These are phyloP conservation scores for Heteropelma amictum DNA, from an alignment of 2,888 invertebrate species.

Conservation along the genomic window DNA sequence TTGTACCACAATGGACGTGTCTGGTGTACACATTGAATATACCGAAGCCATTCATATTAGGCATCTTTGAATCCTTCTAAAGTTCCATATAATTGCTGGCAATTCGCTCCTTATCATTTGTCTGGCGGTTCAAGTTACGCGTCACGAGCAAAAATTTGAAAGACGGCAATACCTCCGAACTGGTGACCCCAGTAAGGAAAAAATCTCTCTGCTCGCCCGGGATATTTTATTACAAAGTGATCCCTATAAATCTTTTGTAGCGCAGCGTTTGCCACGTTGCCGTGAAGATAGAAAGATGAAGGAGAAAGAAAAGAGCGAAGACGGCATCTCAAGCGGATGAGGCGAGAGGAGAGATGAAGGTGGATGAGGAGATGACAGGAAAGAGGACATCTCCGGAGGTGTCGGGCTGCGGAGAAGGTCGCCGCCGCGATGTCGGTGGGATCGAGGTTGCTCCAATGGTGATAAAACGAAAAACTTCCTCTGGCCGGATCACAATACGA, in stretches of 20 bases:
- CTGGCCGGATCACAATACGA: slow-evolving; percentile 44
- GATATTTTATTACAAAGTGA: slow-evolving; percentile 60
- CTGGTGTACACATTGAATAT: too few species aligned
- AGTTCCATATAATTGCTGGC: too few species aligned
- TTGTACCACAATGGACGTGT: too few species aligned
- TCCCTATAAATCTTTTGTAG: slow-evolving; percentile 54
- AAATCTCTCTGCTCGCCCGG: too few species aligned
- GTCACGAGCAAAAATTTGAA: too few species aligned
- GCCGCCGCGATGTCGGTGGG: slow-evolving; percentile 13
- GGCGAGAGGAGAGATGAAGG: neutral
- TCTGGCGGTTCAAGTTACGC: too few species aligned
- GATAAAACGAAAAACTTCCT: slow-evolving; percentile 56
- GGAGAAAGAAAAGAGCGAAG: slow-evolving; percentile 8
- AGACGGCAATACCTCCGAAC: slow-evolving; percentile 14
- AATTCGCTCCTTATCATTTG: too few species aligned
- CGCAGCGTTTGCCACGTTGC: slow-evolving; percentile 11
- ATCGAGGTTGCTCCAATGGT: slow-evolving; percentile 32
- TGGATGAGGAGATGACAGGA: slow-evolving; percentile 54
- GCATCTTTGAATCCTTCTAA: too few species aligned
- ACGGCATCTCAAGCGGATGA: neutral
- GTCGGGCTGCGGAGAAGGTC: slow-evolving; percentile 1
- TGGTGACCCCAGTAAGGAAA: neutral
- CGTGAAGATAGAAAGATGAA: slow-evolving; percentile 3
- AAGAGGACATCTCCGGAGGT: slow-evolving; percentile 60
- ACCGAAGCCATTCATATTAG: too few species aligned